phyloP scores from a whole-genome alignment of 2,888 invertebrate species.

The Hirtodrosophila duncani region DNA sequence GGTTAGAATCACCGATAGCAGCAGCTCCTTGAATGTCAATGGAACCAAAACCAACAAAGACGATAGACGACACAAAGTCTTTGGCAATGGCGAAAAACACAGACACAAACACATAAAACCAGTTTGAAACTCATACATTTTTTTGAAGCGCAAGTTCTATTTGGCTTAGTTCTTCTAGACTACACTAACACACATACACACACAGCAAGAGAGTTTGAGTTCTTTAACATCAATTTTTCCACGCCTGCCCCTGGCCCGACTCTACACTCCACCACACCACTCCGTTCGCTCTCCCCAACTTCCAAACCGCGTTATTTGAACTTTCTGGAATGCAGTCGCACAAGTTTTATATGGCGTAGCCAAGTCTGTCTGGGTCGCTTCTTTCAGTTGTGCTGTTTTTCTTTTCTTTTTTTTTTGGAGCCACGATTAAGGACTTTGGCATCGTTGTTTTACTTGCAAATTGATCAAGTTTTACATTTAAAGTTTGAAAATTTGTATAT shows the following conservation, averaged over 20 bases:
- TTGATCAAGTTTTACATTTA: conserved; percentile 19
- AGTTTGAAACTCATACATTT: conserved; percentile 53
- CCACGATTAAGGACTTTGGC: too few relatives aligned
- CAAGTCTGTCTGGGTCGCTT: conserved; percentile 7
- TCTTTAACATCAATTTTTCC: conserved; percentile 59
- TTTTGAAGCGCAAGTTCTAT: conserved; percentile 53
- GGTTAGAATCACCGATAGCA: conserved; percentile 46
- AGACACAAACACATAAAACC: too few relatives aligned
- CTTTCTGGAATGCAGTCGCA: conserved; percentile 67
- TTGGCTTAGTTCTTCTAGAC: conserved; percentile 58
- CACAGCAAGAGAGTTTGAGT: conserved; percentile 40
- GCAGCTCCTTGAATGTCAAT: conserved; percentile 55
- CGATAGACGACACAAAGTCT: conserved; percentile 55
- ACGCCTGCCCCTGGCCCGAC: conserved; percentile 40
- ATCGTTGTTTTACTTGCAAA: conserved; percentile 10
- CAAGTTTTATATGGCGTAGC: conserved; percentile 44
- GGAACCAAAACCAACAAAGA: conserved; percentile 22
- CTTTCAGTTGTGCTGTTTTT: conserved; percentile 22
- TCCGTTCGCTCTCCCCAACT: conserved; percentile 9
- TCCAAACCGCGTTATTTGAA: conserved; percentile 59
- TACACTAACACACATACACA: conserved; percentile 18
- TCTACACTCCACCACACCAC: too few relatives aligned
- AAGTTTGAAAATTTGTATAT: conserved; percentile 46
- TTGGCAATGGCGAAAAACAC: conserved; percentile 29
- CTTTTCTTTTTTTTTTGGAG: conserved; percentile 3